phyloP scores from a whole-genome alignment of 2,113 vertebrate genomes.

The Chlorodrepanis virens region DNA sequence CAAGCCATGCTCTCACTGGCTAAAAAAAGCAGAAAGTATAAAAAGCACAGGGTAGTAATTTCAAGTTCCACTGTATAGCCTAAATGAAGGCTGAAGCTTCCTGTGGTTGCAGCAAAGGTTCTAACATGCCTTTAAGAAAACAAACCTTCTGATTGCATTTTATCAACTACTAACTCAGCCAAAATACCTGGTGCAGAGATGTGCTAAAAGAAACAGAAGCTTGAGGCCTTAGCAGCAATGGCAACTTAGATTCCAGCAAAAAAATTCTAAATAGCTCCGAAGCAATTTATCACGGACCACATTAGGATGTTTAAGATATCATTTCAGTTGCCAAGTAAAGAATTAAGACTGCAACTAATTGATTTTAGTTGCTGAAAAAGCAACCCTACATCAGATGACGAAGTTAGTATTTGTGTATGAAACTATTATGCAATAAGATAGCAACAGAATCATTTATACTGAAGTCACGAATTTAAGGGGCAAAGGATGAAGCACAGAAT shows the following conservation, averaged over 20 bases:
- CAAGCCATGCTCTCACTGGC: neutral
- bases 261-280: neutral
- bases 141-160: neutral
- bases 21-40: neutral
- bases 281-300: neutral
- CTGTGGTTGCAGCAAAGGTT: neutral
- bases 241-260: neutral
- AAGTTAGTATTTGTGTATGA: neutral
- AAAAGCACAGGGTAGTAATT: neutral
- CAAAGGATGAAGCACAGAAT: neutral
- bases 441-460: neutral
- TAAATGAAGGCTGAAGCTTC: neutral
- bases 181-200: slow-evolving; percentile 3
- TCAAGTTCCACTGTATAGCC: neutral
- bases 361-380: neutral
- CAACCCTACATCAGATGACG: neutral
- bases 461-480: neutral
- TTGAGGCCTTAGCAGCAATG: neutral
- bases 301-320: neutral
- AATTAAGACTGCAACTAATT: neutral
- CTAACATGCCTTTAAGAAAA: neutral
- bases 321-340: neutral
- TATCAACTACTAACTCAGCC: neutral
- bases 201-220: neutral
- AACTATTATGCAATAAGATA: neutral